Percentiles rank a stretch among this genome's conserved stretches.
phyloP scores from a whole-genome alignment of 2,113 vertebrate species.

The Hydrolagus affinis region DNA sequence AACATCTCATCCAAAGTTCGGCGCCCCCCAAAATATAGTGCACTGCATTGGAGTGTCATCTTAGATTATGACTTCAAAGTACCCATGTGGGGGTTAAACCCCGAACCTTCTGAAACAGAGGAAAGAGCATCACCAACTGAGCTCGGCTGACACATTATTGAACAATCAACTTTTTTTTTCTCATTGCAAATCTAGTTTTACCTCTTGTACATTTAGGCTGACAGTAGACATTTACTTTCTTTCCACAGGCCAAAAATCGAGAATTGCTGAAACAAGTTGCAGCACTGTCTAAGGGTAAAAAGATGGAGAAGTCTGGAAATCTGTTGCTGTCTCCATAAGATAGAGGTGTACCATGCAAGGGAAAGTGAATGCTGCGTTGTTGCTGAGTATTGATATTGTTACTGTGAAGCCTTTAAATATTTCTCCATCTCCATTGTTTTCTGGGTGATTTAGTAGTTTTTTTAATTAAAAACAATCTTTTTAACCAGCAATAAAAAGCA shows the following conservation, averaged over 20 bases:
- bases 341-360: neutral
- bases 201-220: neutral
- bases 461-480: neutral
- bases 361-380: conserved; percentile 20
- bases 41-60: too few relatives aligned
- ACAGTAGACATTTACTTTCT: conserved; percentile 18
- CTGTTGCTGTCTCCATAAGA: conserved; percentile 82
- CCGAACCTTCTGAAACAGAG: too few relatives aligned
- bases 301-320: conserved; percentile 89
- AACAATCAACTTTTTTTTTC: too few relatives aligned
- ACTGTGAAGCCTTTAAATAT: conserved; percentile 61
- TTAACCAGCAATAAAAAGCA: conserved; percentile 27
- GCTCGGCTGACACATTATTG: too few relatives aligned
- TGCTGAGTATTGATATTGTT: neutral
- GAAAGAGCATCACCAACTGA: too few relatives aligned
- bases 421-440: conserved; percentile 20
- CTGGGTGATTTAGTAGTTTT: conserved; percentile 8
- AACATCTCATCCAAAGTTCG: too few relatives aligned
- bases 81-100: too few relatives aligned
- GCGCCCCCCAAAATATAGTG: too few relatives aligned
- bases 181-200: neutral
- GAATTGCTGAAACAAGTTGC: conserved; percentile 96
- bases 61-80: too few relatives aligned
- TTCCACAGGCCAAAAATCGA: conserved; percentile 83
- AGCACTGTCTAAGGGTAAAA: conserved; percentile 94